phyloP scores from a whole-genome alignment of 1,140 invertebrate species.

The Panagrolaimus sp. region DNA sequence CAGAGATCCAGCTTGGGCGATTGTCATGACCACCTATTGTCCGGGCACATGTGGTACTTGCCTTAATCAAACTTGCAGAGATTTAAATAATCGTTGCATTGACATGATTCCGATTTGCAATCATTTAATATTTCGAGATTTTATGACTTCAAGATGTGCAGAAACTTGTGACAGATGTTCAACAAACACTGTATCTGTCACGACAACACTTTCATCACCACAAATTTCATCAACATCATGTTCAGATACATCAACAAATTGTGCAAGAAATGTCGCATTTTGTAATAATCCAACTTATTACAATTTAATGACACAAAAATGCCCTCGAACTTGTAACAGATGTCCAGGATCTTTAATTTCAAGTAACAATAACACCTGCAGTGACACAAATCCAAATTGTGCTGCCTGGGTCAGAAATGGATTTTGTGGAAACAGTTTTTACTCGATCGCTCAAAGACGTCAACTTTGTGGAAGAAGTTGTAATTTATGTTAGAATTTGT shows the following conservation, averaged over 20 bases:
- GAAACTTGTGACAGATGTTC: not conserved
- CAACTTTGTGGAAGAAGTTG: not conserved
- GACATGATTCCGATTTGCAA: too few relatives aligned
- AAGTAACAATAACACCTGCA: not conserved
- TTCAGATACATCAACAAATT: not conserved
- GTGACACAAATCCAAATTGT: not conserved
- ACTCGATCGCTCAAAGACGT: not conserved
- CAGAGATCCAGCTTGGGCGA: too few relatives aligned
- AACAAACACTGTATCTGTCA: not conserved
- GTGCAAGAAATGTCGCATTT: not conserved
- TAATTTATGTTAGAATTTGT: not conserved
- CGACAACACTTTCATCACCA: not conserved
- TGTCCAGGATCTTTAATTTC: not conserved
- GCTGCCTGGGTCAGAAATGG: not conserved
- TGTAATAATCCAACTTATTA: not conserved
- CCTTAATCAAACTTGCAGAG: too few relatives aligned
- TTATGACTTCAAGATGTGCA: not conserved
- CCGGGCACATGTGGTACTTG: too few relatives aligned
- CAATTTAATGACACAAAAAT: constrained; percentile 3
- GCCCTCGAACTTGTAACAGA: not conserved
- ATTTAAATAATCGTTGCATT: too few relatives aligned
- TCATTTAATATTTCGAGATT: not conserved
- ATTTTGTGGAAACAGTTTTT: not conserved
- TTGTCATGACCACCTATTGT: too few relatives aligned
- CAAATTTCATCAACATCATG: not conserved